Percentiles rank a stretch among this genome's conserved stretches.
These are phyloP conservation scores for Raja brachyura DNA, from an alignment of 2,113 vertebrate genomes.

Conservation along the genomic window DNA sequence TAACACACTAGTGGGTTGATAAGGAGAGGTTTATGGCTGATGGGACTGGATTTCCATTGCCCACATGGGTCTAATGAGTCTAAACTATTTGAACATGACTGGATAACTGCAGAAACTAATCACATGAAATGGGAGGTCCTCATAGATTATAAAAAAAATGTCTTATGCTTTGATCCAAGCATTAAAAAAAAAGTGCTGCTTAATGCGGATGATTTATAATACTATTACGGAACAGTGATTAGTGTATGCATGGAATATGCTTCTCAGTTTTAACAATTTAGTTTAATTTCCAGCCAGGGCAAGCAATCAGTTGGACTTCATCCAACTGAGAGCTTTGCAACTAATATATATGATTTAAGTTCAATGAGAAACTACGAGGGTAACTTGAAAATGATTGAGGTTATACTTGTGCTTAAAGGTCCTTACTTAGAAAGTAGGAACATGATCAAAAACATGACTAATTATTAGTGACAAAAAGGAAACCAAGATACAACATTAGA, in stretches of 20 bases:
- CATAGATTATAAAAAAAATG: conserved; percentile 27
- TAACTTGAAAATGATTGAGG: conserved; percentile 20
- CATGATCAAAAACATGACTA: not conserved
- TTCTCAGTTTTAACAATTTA: conserved; percentile 13
- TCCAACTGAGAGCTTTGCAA: not conserved
- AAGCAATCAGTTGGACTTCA: not conserved
- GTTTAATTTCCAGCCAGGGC: not conserved
- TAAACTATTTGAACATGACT: conserved; percentile 18
- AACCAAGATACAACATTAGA: not conserved
- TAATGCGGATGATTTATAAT: conserved; percentile 3
- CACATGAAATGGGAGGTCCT: conserved; percentile 16
- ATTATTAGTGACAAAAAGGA: not conserved
- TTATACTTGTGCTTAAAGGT: not conserved
- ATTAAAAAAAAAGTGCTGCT: conserved; percentile 10
- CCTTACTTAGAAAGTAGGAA: not conserved
- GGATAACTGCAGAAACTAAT: conserved; percentile 35
- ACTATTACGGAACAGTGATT: conserved; percentile 23
- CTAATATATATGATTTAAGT: conserved; percentile 20
- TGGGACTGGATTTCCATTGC: conserved; percentile 31
- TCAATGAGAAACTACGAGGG: not conserved
- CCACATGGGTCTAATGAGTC: conserved; percentile 26
- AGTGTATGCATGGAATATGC: conserved; percentile 7
- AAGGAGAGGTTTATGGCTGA: not conserved
- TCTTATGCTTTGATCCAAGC: not conserved
- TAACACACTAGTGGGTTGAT: conserved; percentile 28